Evolutionary conservation across 2,797 vertebrate genomes (phyloP), one percentile per base, ranked within the genome.

Genomic region (Coracias cyanogaster): DNA sequence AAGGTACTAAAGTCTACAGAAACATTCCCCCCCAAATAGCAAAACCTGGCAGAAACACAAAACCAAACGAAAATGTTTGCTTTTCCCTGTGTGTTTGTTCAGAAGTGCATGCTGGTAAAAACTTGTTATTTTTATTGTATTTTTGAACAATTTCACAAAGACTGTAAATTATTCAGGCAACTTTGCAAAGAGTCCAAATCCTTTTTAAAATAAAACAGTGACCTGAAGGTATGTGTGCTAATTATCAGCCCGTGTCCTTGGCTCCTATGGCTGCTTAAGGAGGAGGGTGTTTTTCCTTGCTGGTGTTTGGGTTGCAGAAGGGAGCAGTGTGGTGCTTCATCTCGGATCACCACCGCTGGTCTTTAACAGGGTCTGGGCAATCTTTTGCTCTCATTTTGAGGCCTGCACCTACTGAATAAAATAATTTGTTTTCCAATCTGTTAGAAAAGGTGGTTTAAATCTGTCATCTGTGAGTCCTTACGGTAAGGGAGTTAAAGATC

Each of bases 391-490:
- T 51, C 11, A 0, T 39, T 61, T 35, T 4, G 39, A 58, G 46
- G 14, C 33, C 61, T 73, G 18, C 33, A 57, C 49, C 66, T 89
- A 33, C n/a, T 49, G 83, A 5, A 58, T 9, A 43, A 79, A 67
- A 24, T 7, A 1, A 1, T n/a, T 7, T 0, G 3, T 29, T 35
- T 7, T 3, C 13, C 15, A 1, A 4, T 5, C 7, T 69, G 15
- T 39, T 71, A 13, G 55, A 17, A 39, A 35, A 31, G 16, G n/a
- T 52, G 76, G 3, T 81, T 90, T 35, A 14, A 31, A 55, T 62
- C 29, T 58, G 16, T 33, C 20, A 1, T 39, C 52, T 70, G 39
- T 45, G 15, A 29, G 25, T n/a, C 15, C 39, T 20, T 20, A 37
- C 3, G 35, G 18, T 7, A 8, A 46, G 49, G 52, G 26, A 22